Percentiles rank a stretch among this genome's conserved stretches.
phyloP scores from a whole-genome alignment of 2,797 vertebrate species.

The Notamacropus eugenii region DNA sequence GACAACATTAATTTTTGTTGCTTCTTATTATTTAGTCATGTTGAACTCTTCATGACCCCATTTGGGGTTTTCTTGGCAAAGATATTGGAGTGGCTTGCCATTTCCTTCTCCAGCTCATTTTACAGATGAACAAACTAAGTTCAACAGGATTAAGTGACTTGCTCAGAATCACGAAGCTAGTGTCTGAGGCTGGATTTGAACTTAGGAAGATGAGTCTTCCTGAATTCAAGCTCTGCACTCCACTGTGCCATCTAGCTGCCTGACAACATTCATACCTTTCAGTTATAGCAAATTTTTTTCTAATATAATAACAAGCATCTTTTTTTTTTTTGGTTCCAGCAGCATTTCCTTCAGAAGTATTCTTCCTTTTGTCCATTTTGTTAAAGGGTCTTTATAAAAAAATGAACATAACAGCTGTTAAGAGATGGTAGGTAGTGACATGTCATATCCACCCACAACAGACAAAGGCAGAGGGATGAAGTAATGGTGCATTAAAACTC shows the following conservation, averaged over 20 bases:
- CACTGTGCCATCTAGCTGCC: neutral
- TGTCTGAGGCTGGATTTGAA: neutral
- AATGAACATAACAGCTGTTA: neutral
- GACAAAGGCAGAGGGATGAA: neutral
- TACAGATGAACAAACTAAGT: neutral
- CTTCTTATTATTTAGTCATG: neutral
- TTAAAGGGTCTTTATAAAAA: neutral
- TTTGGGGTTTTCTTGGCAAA: neutral
- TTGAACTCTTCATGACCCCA: neutral
- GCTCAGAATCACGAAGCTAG: neutral
- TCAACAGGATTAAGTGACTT: neutral
- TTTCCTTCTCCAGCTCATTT: neutral
- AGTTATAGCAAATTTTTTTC: neutral
- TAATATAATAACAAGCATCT: neutral
- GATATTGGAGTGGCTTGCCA: neutral
- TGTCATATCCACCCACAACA: neutral
- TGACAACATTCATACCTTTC: neutral
- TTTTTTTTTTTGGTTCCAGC: neutral
- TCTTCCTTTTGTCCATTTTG: neutral
- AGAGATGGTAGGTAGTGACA: neutral
- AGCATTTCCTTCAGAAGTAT: neutral
- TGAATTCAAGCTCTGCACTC: neutral
- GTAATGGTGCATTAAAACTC: neutral
- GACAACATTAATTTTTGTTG: neutral
- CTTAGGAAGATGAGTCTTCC: neutral